phyloP scores from a whole-genome alignment of 1,140 invertebrate genomes.

The Myzus persicae region DNA sequence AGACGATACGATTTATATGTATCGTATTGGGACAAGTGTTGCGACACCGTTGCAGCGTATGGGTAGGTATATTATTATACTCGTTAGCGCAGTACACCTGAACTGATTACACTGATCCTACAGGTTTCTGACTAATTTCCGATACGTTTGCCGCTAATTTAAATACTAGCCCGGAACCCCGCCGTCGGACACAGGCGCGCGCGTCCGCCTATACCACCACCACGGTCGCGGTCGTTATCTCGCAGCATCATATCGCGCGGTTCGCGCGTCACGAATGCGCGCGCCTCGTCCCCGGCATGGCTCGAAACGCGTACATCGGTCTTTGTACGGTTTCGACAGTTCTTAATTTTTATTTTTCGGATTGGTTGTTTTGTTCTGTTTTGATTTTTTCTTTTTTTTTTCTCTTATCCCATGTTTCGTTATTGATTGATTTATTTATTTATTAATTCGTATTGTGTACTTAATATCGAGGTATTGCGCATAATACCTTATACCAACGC shows the following conservation, averaged over 20 bases:
- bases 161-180: conserved; percentile 1
- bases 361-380: background rate
- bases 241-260: background rate
- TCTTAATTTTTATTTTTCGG: background rate
- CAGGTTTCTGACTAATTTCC: conserved; percentile 40
- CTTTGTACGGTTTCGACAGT: conserved; percentile 45
- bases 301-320: background rate
- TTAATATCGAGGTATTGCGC: background rate
- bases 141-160: background rate
- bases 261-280: background rate
- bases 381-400: background rate
- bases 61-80: background rate
- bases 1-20: background rate
- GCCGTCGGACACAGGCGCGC: background rate
- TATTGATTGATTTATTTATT: background rate
- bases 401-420: background rate
- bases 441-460: background rate
- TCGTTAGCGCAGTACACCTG: conserved; percentile 29
- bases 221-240: background rate
- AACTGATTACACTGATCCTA: conserved; percentile 53
- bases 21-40: background rate
- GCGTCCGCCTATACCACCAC: background rate
- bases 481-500: background rate
- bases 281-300: background rate
- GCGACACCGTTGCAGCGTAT: background rate